Conservation (phyloP, 1,140 invertebrate species). For the Drosophila tani region DNA sequence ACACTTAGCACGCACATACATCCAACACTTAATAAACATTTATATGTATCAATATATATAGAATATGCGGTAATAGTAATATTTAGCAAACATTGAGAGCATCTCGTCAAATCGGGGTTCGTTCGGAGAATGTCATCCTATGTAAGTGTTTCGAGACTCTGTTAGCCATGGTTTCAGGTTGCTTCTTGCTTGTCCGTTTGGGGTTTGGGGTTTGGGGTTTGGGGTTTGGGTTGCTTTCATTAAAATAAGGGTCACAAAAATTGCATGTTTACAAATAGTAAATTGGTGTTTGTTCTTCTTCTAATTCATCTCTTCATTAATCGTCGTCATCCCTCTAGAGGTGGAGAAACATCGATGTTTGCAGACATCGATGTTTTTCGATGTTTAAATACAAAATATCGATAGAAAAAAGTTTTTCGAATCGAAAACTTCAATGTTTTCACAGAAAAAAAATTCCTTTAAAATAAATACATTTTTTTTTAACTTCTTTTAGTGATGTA, state of each 20-base stretch:
- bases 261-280: slow-evolving; percentile 71
- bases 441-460: too few relatives aligned
- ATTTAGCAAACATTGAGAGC: slow-evolving; percentile 76
- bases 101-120: slow-evolving; percentile 36
- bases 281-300: slow-evolving; percentile 80
- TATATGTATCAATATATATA: slow-evolving; percentile 66
- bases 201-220: not conserved
- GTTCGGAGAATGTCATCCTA: slow-evolving; percentile 43
- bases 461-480: too few relatives aligned
- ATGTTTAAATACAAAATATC: too few relatives aligned
- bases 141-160: slow-evolving; percentile 73
- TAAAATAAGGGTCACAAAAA: slow-evolving; percentile 75
- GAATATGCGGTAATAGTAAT: slow-evolving; percentile 78
- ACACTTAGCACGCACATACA: slow-evolving; percentile 76
- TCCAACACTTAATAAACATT: slow-evolving; percentile 81
- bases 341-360: not conserved
- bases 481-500: too few relatives aligned
- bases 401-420: too few relatives aligned
- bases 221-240: slow-evolving; percentile 32
- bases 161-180: slow-evolving; percentile 72
- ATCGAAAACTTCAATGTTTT: too few relatives aligned
- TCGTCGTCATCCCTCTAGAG: slow-evolving; percentile 21
- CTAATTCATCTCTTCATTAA: slow-evolving; percentile 1
- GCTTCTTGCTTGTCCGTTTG: slow-evolving; percentile 27
- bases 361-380: too few relatives aligned